Evolutionary conservation across 2,113 vertebrate genomes (phyloP), one percentile per base, ranked within the genome.

Genomic region (Platichthys stellatus): DNA sequence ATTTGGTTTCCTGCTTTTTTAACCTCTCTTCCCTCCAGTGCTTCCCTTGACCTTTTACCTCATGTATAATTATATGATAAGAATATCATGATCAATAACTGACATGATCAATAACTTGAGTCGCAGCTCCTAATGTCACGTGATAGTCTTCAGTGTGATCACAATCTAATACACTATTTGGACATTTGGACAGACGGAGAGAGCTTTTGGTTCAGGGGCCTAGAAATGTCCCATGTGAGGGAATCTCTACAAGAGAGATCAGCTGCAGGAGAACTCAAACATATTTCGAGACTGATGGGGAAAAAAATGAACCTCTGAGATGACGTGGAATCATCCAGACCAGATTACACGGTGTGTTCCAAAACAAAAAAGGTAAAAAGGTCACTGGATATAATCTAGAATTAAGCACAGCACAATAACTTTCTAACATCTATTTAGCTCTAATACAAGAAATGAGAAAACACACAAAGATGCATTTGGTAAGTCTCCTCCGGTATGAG

Each of bases 271-370:
- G 51, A 54, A n/a, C 7, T 1, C 20, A 21, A 54, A 2, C 7
- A n/a, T 54, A 54, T 45, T 77, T 75, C 76, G 47, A 69, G 31
- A 80, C 70, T 83, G 67, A 83, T 81, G 76, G 76, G 63, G 82
- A 62, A 79, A 81, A 61, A 61, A 69, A 72, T 62, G 51, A 43
- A 72, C 63, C 24, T 71, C 18, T 43, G 49, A 58, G 35, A 70
- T 69, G 15, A 67, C 80, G 76, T 20, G 0, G 15, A 47, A 20
- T 63, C 40, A 54, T 63, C 47, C 62, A 72, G 49, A 49, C 45
- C 15, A 69, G 15, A 49, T 49, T 5, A 18, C 47, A 51, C 17
- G 18, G 5, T 5, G 3, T 43, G 12, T 51, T 20, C 5, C 47
- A 20, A 51, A 51, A 31, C 31, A 31, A 31, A 31, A 31, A 31